Evolutionary conservation across 2,888 invertebrate species (phyloP).

Genomic region (Drosophila anceps): DNA sequence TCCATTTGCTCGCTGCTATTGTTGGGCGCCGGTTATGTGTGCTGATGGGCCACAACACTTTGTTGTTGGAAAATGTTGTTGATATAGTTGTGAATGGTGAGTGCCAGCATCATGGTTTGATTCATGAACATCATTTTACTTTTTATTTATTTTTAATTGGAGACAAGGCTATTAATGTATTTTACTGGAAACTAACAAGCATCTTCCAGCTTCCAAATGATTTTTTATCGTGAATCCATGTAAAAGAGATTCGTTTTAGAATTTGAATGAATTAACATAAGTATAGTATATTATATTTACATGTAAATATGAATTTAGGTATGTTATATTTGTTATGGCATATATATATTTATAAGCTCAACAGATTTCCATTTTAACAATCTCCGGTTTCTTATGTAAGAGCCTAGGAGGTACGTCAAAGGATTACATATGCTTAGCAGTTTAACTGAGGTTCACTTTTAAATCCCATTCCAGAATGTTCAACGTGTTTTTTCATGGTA

Average conservation of each 20-base stretch:
- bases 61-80: not conserved
- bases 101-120: not conserved
- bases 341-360: not conserved
- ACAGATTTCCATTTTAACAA: not conserved
- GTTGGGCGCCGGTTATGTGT: conserved; percentile 19
- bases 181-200: not conserved
- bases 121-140: not conserved
- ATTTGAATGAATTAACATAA: not conserved
- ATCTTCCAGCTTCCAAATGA: not conserved
- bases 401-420: not conserved
- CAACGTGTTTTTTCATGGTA: not conserved
- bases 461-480: not conserved
- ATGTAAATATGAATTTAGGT: not conserved
- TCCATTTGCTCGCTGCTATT: conserved; percentile 16
- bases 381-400: not conserved
- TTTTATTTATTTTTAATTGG: not conserved
- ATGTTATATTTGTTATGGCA: not conserved
- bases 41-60: not conserved
- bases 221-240: not conserved
- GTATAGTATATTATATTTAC: not conserved
- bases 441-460: not conserved
- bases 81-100: not conserved
- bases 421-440: not conserved
- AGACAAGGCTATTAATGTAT: too few relatives aligned
- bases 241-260: not conserved